Base-by-base conservation (phyloP, 2,888 invertebrate genomes). In the Acronicta leporina region DNA sequence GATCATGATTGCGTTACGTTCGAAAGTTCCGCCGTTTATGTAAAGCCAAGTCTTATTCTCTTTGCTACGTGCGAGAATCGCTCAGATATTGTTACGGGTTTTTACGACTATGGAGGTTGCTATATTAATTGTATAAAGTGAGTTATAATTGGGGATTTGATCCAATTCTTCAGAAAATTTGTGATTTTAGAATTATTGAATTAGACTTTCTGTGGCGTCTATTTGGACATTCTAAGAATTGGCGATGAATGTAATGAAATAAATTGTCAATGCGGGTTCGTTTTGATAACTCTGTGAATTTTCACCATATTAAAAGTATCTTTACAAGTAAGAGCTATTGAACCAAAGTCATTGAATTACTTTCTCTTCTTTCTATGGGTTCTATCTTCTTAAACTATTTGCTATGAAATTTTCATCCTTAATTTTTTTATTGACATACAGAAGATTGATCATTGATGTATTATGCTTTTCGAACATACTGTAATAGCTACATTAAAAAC, bases 1-100 rank as follows among this genome's bases (percentile, higher is more conserved):
- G 93, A 92, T 92, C 92, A 89, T 89, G 88, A 91, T 92, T 92
- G 89, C 89, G 87, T 84, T 86, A 81, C 80, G 84, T 87, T 87
- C 76, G 87, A 89, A 89, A 87, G 85, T 86, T 83, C 85, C 76
- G 81, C 85, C 81, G 88, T 90, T 89, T 90, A 88, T 87, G 90
- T 89, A 84, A 88, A 90, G 82, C 81, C 79, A 83, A 84, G 85
- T 85, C 78, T 86, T 86, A 77, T 81, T 80, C 50, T 53, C 52
- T 73, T 73, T 72, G 61, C 46, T 65, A 68, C 66, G 66, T 75
- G 65, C 63, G 63, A 52, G 62, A 52, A 51, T 47, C 63, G 58
- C 63, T 49, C 74, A 80, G 78, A 75, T 75, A 73, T 73, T 64
- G 68, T 76, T 62, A 47, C 38, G 56, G 30, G 65, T 77, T 75